These are phyloP conservation scores for Steromphala cineraria DNA, from an alignment of 2,888 invertebrate genomes.

Conservation along the genomic window DNA sequence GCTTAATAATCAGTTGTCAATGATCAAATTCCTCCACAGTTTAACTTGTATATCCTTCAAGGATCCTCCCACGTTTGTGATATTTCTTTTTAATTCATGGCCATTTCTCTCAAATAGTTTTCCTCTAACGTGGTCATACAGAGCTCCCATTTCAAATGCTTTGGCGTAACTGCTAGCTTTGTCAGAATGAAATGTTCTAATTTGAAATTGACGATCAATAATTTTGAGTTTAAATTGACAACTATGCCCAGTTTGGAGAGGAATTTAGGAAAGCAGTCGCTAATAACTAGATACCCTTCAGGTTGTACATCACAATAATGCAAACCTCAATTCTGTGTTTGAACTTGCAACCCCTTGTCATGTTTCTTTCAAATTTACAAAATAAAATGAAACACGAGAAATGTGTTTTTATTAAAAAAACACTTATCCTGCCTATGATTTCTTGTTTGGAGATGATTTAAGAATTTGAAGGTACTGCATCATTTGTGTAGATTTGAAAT, in stretches of 20 bases:
- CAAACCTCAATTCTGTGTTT: background rate
- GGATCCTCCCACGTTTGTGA: background rate
- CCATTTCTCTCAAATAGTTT: background rate
- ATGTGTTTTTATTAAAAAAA: background rate
- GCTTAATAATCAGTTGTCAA: no score
- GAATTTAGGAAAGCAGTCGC: background rate
- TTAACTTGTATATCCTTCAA: background rate
- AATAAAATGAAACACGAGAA: background rate
- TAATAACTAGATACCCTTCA: conserved; percentile 3
- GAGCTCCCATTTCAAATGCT: background rate
- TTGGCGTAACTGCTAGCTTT: background rate
- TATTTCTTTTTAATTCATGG: no score
- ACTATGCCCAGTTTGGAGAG: background rate
- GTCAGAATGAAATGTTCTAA: background rate
- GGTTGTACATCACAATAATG: background rate
- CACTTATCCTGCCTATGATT: background rate
- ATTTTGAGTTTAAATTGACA: conserved; percentile 12
- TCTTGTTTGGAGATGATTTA: background rate
- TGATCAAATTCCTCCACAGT: background rate
- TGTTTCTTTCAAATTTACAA: conserved; percentile 4
- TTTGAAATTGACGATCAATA: conserved; percentile 17
- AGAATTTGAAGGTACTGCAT: background rate
- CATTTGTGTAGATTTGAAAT: background rate
- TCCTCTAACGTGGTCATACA: background rate
- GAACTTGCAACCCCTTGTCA: background rate